Evolutionary conservation across 2,888 invertebrate genomes (phyloP).

Genomic region (Limenitis camilla): DNA sequence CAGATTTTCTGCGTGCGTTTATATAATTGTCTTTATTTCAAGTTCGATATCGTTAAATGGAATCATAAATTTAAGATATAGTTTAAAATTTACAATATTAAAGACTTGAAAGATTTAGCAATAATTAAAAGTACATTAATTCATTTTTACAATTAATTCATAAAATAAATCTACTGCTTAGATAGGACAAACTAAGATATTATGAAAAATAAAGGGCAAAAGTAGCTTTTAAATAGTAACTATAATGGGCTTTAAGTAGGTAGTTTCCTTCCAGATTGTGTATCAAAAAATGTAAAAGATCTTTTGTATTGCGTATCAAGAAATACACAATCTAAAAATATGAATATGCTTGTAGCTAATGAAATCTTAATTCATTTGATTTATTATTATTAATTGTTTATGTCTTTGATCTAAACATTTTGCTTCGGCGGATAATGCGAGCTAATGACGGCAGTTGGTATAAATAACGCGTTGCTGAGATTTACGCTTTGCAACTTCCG

Average conservation of each 20-base stretch:
- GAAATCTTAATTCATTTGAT: not conserved
- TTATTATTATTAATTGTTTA: not conserved
- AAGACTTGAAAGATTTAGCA: too few relatives aligned
- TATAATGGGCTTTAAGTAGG: too few relatives aligned
- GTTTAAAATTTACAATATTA: slow-evolving; percentile 10
- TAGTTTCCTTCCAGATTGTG: not conserved
- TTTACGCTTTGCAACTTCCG: slow-evolving; percentile 13
- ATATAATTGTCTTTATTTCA: slow-evolving; percentile 6
- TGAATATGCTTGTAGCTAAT: too few relatives aligned
- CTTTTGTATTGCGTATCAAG: too few relatives aligned
- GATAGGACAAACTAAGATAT: too few relatives aligned
- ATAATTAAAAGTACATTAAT: too few relatives aligned
- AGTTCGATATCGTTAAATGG: slow-evolving; percentile 6
- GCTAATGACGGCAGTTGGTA: slow-evolving; percentile 18
- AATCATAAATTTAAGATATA: not conserved
- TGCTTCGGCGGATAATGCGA: not conserved
- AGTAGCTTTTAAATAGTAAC: too few relatives aligned
- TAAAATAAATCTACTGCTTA: too few relatives aligned
- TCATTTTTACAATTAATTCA: too few relatives aligned
- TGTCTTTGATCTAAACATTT: slow-evolving; percentile 14
- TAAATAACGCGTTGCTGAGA: slow-evolving; percentile 17
- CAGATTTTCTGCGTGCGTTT: slow-evolving; percentile 5
- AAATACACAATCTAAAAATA: too few relatives aligned
- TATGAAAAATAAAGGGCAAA: too few relatives aligned
- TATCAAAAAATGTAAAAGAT: too few relatives aligned